Evolutionary conservation across 2,888 invertebrate genomes (phyloP), one percentile per base, ranked within the genome.

Genomic region (Ennomos quercinarius): DNA sequence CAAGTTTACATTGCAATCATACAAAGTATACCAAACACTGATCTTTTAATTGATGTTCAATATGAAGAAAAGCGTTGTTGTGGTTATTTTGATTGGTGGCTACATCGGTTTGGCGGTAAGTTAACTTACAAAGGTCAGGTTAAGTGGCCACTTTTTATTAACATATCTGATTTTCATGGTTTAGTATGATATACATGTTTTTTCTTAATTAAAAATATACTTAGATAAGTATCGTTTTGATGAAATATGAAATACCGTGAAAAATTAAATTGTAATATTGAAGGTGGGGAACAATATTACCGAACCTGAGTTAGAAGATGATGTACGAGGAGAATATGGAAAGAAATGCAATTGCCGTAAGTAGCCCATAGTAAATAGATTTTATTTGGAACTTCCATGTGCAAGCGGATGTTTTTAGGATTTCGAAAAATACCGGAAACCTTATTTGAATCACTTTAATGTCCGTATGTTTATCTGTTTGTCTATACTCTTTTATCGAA

Each of bases 271-370:
- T 49, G 36, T 51, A 42, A 38, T 34, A 12, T 69, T 70, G 0
- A 71, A 84, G 79, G 73, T 71, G 27, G 64, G 66, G n/a, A 72
- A 71, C 17, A 61, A 65, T 38, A 39, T 38, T n/a, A 50, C 56
- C 0, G 67, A 69, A 35, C 47, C 67, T 11, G 62, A 64, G 10
- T 45, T 67, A n/a, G 44, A 63, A 38, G 65, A 71, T 17, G 67
- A 77, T 13, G 6, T 48, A 13, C 58, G 54, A 8, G 74, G 73
- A 10, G 69, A 70, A 37, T 73, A 75, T 44, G 78, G 72, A 65
- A 68, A 70, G 8, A 84, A 74, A 45, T 91, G 90, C 67, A 82
- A 79, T 11, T 91, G 91, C 63, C 85, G 91, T 91, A 78, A 89
- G 91, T 89, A 70, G 10, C 38, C 4, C n/a, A 49, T 34, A 12